Base-by-base conservation (phyloP, 2,797 vertebrate species). In the Xenentodon cancila region DNA sequence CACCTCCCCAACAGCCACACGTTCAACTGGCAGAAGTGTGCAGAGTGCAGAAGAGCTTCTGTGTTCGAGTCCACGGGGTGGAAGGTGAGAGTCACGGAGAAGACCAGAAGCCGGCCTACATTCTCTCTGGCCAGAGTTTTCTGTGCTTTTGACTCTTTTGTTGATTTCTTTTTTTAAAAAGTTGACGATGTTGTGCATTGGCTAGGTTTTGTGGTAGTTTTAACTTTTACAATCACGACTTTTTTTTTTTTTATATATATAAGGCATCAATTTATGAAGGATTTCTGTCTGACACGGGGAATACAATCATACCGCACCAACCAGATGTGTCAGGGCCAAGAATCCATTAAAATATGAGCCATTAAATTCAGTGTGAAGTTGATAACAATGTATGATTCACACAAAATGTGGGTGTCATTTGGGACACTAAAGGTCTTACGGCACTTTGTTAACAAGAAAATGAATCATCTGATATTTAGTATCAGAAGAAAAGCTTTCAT, bases 381-480 rank as follows among this genome's bases (percentile, higher is more conserved):
- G 8, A 53, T 44, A 60, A 17, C 53, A 64, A 18, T n/a, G 59
- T 9, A 73, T 89, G 80, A 88, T 56, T 85, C 84, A 87, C 42
- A 68, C 48, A 54, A 32, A 50, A 63, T 68, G 81, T 88, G 82
- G 82, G 83, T 68, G 77, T 72, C 58, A 30, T 56, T 60, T 67
- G 67, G 46, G 62, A 73, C 22, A 55, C 51, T 21, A 69, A 67
- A 77, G 76, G 68, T 85, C 79, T 73, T 51, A 80, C 42, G 68
- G 64, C 73, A 74, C 73, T 77, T 82, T 59, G 59, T 73, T 69
- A 79, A 73, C 1, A 12, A 81, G 59, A 75, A n/a, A 65, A 60
- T 88, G 77, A 84, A 74, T 87, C 83, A 82, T 84, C 56, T 84
- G 80, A 64, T 74, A 81, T 83, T 85, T 73, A 2, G 49, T 76